These are phyloP conservation scores for Mystacides longicornis DNA, from an alignment of 2,888 invertebrate genomes.

Conservation along the genomic window DNA sequence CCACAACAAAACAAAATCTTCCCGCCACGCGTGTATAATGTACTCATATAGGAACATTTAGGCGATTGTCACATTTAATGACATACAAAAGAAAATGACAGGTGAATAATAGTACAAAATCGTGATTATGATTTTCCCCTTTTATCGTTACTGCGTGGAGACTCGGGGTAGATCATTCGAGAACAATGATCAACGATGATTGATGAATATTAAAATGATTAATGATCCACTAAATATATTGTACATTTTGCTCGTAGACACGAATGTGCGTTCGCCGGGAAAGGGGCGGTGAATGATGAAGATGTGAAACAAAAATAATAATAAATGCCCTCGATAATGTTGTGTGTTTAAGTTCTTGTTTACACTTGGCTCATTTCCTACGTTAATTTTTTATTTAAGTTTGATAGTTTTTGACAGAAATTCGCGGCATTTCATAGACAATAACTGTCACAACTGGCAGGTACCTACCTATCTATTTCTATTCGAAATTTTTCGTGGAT, in stretches of 20 bases:
- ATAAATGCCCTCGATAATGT: no score
- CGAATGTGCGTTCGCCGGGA: not conserved
- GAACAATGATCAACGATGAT: not conserved
- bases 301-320: no score
- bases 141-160: not conserved
- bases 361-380: no score
- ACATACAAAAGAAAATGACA: not conserved
- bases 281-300: not conserved
- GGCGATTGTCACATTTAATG: not conserved
- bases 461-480: no score
- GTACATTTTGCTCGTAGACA: not conserved
- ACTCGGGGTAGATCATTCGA: not conserved
- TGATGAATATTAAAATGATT: not conserved
- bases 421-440: no score
- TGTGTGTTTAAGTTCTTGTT: no score
- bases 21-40: not conserved
- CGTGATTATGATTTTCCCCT: not conserved
- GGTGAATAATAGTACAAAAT: no score
- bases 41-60: not conserved
- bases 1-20: not conserved
- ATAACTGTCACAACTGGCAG: no score
- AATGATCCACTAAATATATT: no score
- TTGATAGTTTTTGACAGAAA: no score
- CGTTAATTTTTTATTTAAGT: no score
- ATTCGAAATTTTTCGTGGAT: no score